Base-by-base conservation (phyloP, 2,888 invertebrate genomes). In the Drosophila pegasa region DNA sequence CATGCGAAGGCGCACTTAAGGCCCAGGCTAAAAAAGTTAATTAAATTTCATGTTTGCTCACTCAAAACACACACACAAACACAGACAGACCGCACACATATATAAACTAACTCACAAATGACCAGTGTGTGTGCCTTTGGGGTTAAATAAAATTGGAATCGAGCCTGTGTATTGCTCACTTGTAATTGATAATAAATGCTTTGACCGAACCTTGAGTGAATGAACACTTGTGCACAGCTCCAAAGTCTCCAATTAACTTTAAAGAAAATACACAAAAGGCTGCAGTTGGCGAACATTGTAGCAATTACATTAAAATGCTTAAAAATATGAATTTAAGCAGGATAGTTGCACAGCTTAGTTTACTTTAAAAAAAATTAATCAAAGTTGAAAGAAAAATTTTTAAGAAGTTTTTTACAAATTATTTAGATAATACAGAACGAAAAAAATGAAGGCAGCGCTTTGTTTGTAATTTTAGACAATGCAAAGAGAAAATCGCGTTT, bases 31-130 rank as follows among this genome's bases (percentile, higher is more conserved):
- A 55, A 82, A 78, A 85, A 83, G 86, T 85, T 83, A 83, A 83
- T 83, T 87, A 85, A 83, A 85, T 83, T 87, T 85, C 73, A 71
- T 87, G 85, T 85, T 85, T 82, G 76, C 79, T 71, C 59, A 66
- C 62, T 59, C 43, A 60, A 60, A 54, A 58, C 50, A 50, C 20
- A 20, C 60, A 57, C 61, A 58, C 41, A 48, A 25, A 47, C 50
- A 45, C 35, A 12, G 48, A 55, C 40, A 38, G 25, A 25, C 16
- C 33, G 27, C 29, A 33, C 20, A 22, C 22, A 16, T 37, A 22
- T n/a, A 16, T 37, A 48, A 62, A 55, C 47, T 18, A 16, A 18
- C 45, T 29, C 45, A 45, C 27, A 51, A 63, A 31, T 45, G 65
- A 37, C 52, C 64, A 64, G 22, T 25, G 58, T 38, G 54, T 20